A percentile compares a stretch with the other conserved stretches of the same genome.
Conservation (phyloP, 2,797 vertebrate species). For the Hybognathus amarus region DNA sequence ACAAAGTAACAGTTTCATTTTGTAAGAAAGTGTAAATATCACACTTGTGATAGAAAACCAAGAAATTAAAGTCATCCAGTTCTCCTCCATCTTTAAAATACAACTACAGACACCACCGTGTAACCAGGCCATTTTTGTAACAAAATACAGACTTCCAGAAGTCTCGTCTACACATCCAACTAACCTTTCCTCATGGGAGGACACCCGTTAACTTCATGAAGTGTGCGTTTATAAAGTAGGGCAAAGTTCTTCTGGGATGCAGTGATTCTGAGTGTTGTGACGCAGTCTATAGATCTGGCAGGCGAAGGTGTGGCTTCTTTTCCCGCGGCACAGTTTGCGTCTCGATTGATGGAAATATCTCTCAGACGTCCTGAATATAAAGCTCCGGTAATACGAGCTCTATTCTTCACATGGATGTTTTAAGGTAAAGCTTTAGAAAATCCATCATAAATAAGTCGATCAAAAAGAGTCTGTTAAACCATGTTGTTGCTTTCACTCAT, state of each 20-base stretch:
- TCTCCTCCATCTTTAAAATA: conserved; percentile 5
- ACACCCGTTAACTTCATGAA: conserved; percentile 8
- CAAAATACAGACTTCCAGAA: conserved; percentile 47
- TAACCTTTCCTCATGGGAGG: background rate
- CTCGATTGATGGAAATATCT: conserved; percentile 32
- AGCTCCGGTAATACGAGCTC: conserved; percentile 51
- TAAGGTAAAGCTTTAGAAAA: conserved; percentile 63
- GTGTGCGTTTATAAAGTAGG: conserved; percentile 16
- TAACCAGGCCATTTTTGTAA: conserved; percentile 49
- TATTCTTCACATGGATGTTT: conserved; percentile 45
- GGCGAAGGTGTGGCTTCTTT: conserved; percentile 46
- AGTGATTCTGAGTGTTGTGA: conserved; percentile 5
- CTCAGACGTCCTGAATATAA: conserved; percentile 59
- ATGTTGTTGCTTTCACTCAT: conserved; percentile 96
- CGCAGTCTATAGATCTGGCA: background rate
- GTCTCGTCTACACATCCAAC: conserved; percentile 10
- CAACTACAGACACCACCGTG: background rate
- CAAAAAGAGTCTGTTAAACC: conserved; percentile 85
- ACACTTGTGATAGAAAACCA: conserved; percentile 30
- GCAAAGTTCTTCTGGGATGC: conserved; percentile 8
- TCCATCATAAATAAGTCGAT: conserved; percentile 80
- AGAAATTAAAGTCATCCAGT: background rate
- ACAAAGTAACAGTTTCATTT: conserved; percentile 49
- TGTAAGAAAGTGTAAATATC: conserved; percentile 45
- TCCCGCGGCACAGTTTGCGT: conserved; percentile 27